Evolutionary conservation across 2,113 vertebrate genomes (phyloP).

Genomic region (Anguilla japonica): DNA sequence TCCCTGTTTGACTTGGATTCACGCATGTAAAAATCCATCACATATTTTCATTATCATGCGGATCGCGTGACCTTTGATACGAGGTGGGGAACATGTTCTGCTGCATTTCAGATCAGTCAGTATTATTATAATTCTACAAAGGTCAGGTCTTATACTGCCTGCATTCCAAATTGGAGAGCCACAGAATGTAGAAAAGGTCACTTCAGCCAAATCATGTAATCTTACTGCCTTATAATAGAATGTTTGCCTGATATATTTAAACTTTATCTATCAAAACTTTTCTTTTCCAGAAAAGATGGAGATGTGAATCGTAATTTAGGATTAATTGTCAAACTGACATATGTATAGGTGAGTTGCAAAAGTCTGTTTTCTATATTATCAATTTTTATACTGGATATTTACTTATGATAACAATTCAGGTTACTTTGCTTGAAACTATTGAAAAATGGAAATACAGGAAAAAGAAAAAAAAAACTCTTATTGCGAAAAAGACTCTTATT

Average conservation of each 20-base stretch:
- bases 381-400: background rate
- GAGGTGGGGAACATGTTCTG: conserved; percentile 27
- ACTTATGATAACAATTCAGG: background rate
- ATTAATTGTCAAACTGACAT: too few relatives aligned
- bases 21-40: conserved; percentile 16
- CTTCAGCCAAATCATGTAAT: conserved; percentile 45
- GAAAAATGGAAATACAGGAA: too few relatives aligned
- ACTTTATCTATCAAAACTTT: conserved; percentile 21
- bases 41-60: conserved; percentile 27
- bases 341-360: too few relatives aligned
- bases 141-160: conserved; percentile 45
- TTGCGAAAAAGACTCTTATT: too few relatives aligned
- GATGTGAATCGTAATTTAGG: background rate
- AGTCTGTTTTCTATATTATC: background rate
- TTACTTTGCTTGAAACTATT: too few relatives aligned
- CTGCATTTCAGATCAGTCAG: conserved; percentile 34
- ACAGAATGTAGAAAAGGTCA: conserved; percentile 48
- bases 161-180: conserved; percentile 41
- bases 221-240: conserved; percentile 49
- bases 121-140: conserved; percentile 37
- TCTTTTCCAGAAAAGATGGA: background rate
- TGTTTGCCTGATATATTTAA: conserved; percentile 42
- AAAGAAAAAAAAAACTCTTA: too few relatives aligned
- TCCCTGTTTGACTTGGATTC: background rate
- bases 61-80: conserved; percentile 30